phyloP scores from a whole-genome alignment of 2,888 invertebrate genomes.

The Drosophila differens region DNA sequence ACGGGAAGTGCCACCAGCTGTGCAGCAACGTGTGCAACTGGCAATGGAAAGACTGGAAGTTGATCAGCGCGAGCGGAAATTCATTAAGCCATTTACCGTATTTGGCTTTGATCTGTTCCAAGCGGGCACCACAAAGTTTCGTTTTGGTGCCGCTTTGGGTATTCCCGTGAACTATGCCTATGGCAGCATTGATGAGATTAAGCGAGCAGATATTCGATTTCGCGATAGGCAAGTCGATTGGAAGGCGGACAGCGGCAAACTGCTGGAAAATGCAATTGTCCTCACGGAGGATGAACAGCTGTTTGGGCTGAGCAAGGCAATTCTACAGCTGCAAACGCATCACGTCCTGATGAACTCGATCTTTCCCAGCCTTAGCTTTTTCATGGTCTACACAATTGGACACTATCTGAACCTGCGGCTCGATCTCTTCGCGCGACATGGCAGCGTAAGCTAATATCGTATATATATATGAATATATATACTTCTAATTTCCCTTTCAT shows the following conservation, averaged over 20 bases:
- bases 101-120: slow-evolving; percentile 91
- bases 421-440: slow-evolving; percentile 87
- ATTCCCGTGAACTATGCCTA: slow-evolving; percentile 91
- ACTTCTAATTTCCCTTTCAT: too few species aligned
- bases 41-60: slow-evolving; percentile 88
- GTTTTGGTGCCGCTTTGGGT: slow-evolving; percentile 89
- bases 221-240: slow-evolving; percentile 88
- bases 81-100: slow-evolving; percentile 89
- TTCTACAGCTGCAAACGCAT: slow-evolving; percentile 88
- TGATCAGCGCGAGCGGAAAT: slow-evolving; percentile 85
- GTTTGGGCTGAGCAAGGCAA: slow-evolving; percentile 92
- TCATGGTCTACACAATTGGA: slow-evolving; percentile 87
- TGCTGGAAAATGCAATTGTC: slow-evolving; percentile 89
- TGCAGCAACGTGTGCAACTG: slow-evolving; percentile 86
- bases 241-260: slow-evolving; percentile 88
- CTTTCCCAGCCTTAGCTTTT: slow-evolving; percentile 86
- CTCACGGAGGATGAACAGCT: slow-evolving; percentile 92
- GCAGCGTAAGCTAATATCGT: slow-evolving; percentile 77
- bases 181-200: slow-evolving; percentile 86
- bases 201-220: slow-evolving; percentile 88
- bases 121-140: slow-evolving; percentile 87
- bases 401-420: slow-evolving; percentile 86
- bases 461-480: neutral
- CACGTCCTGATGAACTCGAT: slow-evolving; percentile 87
- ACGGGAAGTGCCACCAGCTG: slow-evolving; percentile 86